Conservation (phyloP, 2,888 invertebrate species). For the Torymus tubicola region DNA sequence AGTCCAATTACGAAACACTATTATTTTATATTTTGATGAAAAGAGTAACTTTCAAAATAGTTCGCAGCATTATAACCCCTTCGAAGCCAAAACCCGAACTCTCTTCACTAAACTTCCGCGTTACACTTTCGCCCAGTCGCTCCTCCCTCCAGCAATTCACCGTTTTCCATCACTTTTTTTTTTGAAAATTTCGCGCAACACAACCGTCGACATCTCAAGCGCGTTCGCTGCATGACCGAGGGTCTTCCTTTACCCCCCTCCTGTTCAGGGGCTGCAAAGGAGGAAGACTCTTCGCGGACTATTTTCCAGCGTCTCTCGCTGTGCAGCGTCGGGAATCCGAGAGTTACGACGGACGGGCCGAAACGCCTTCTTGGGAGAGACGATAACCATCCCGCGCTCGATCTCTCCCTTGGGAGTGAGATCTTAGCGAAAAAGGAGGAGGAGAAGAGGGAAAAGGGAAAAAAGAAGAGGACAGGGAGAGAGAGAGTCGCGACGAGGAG, state of each 20-base stretch:
- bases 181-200: background rate
- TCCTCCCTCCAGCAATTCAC: background rate
- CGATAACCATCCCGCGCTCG: constrained; percentile 66
- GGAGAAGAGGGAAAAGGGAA: constrained; percentile 16
- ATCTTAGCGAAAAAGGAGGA: constrained; percentile 40
- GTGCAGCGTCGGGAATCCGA: constrained; percentile 45
- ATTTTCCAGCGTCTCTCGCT: constrained; percentile 51
- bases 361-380: constrained; percentile 62
- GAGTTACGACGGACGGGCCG: constrained; percentile 58
- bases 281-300: constrained; percentile 41
- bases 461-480: constrained; percentile 39
- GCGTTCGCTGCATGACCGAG: background rate
- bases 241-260: no score
- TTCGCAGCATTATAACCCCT: no score
- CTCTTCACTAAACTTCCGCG: background rate
- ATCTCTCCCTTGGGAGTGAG: constrained; percentile 64
- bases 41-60: no score
- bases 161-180: background rate
- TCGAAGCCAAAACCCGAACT: background rate
- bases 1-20: no score
- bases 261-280: constrained; percentile 14
- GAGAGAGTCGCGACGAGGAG: constrained; percentile 5
- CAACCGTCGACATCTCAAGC: no score
- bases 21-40: no score
- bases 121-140: background rate